phyloP scores from a whole-genome alignment of 1,140 invertebrate genomes.

The Neuroterus valhalla region DNA sequence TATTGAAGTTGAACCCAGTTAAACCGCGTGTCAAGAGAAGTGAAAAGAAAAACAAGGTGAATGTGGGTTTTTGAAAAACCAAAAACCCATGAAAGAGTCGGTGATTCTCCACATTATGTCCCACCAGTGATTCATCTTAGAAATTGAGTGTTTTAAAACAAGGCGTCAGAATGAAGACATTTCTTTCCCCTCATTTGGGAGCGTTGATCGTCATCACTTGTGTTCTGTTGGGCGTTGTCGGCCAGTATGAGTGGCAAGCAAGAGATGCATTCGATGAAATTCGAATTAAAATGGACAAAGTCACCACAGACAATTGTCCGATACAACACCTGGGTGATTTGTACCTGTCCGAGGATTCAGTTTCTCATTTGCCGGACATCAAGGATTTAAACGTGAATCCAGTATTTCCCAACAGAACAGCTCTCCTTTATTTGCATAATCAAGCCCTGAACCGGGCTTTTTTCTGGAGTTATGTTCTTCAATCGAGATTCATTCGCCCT shows the following conservation, averaged over 20 bases:
- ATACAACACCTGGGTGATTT: constrained; percentile 90
- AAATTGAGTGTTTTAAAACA: background rate
- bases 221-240: constrained; percentile 80
- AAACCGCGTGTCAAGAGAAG: background rate
- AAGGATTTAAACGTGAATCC: constrained; percentile 97
- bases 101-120: background rate
- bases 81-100: background rate
- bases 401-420: constrained; percentile 95
- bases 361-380: constrained; percentile 95
- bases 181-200: constrained; percentile 28
- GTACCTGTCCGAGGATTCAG: constrained; percentile 86
- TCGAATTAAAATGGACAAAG: constrained; percentile 85
- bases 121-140: background rate
- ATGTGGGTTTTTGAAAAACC: background rate
- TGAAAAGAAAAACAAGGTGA: background rate
- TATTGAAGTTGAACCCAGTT: too few relatives aligned
- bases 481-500: constrained; percentile 91
- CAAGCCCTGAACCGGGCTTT: constrained; percentile 95
- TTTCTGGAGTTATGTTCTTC: constrained; percentile 96
- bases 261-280: constrained; percentile 93
- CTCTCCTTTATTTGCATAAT: constrained; percentile 94
- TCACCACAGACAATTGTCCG: constrained; percentile 90
- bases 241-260: constrained; percentile 92
- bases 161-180: background rate
- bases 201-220: constrained; percentile 64